Percentiles rank a stretch among this genome's conserved stretches.
Conservation (phyloP, 2,888 invertebrate genomes). For the Monochamus alternatus region DNA sequence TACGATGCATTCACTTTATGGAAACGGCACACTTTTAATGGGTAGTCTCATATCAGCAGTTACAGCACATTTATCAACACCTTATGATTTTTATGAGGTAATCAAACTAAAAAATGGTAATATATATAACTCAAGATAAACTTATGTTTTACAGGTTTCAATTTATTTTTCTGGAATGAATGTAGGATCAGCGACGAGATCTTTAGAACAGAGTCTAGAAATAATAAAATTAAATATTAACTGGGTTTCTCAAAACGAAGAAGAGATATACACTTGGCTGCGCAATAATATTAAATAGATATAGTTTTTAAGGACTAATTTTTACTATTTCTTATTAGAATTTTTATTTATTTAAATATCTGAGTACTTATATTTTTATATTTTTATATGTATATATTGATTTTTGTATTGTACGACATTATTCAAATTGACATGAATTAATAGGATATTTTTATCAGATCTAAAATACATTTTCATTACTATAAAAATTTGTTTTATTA, state of each 20-base stretch:
- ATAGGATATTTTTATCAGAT: conserved; percentile 35
- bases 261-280: conserved; percentile 71
- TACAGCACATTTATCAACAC: conserved; percentile 80
- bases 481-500: conserved; percentile 13
- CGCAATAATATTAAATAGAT: conserved; percentile 64
- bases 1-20: conserved; percentile 76
- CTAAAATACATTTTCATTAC: conserved; percentile 34
- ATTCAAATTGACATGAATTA: conserved; percentile 30
- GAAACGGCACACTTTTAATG: conserved; percentile 78
- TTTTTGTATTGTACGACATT: conserved; percentile 31
- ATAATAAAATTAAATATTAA: conserved; percentile 86
- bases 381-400: conserved; percentile 32
- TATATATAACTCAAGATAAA: conserved; percentile 13
- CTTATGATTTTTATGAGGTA: conserved; percentile 84
- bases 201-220: conserved; percentile 84
- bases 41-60: conserved; percentile 78
- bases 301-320: conserved; percentile 33
- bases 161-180: conserved; percentile 71
- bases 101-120: conserved; percentile 42
- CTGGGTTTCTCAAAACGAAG: conserved; percentile 80
- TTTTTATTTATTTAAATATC: conserved; percentile 25
- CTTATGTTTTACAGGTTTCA: conserved; percentile 64
- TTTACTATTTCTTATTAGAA: conserved; percentile 21
- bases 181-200: conserved; percentile 71
- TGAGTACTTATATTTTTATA: conserved; percentile 33